Evolutionary conservation across 2,113 vertebrate genomes (phyloP).

Genomic region (Amia ocellicauda): DNA sequence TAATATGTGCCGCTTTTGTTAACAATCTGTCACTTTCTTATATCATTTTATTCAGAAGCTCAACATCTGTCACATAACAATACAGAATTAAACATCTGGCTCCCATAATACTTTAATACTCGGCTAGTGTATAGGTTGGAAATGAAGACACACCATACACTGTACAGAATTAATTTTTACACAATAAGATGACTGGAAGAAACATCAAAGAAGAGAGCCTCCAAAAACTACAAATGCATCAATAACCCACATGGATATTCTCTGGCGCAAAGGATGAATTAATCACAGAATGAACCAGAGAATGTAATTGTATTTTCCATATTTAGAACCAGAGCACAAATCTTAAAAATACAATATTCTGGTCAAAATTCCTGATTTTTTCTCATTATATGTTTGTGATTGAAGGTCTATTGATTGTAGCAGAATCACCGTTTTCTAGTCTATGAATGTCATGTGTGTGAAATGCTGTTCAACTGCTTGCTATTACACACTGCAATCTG

Average conservation of each 20-base stretch:
- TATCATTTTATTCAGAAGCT: constrained; percentile 9
- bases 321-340: not conserved
- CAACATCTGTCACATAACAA: constrained; percentile 22
- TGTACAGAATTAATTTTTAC: not conserved
- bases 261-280: constrained; percentile 6
- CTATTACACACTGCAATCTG: too few species aligned
- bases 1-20: not conserved
- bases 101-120: constrained; percentile 1
- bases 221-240: not conserved
- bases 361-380: too few species aligned
- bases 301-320: not conserved
- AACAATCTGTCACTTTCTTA: constrained; percentile 20
- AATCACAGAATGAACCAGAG: constrained; percentile 8
- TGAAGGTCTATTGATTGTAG: too few species aligned
- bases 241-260: not conserved
- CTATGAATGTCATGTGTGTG: too few species aligned
- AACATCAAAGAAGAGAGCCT: not conserved
- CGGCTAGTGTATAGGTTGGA: not conserved
- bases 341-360: too few species aligned
- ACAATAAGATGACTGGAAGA: not conserved
- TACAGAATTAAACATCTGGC: constrained; percentile 16
- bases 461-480: too few species aligned
- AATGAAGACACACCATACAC: too few species aligned
- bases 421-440: too few species aligned
- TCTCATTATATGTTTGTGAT: too few species aligned